phyloP scores from a whole-genome alignment of 2,888 invertebrate species.

The Callinectes sapidus region DNA sequence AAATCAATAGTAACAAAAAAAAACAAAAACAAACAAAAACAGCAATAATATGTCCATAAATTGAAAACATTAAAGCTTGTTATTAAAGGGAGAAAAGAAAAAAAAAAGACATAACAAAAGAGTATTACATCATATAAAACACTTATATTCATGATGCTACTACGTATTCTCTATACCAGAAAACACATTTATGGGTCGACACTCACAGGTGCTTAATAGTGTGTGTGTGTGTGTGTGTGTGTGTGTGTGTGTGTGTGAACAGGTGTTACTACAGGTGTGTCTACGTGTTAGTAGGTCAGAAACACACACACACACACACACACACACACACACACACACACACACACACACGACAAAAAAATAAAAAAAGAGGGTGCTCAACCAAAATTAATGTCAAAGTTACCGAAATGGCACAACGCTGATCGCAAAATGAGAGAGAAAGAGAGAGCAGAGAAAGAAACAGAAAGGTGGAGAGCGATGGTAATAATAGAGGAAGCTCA shows the following conservation, averaged over 20 bases:
- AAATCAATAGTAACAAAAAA: no score
- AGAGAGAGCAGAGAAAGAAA: neutral
- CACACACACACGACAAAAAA: neutral
- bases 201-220: neutral
- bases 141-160: neutral
- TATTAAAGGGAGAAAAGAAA: neutral
- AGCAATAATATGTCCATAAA: no score
- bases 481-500: neutral
- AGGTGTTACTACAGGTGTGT: slow-evolving; percentile 36
- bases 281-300: slow-evolving; percentile 3
- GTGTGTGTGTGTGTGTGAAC: slow-evolving; percentile 41
- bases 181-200: neutral
- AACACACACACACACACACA: slow-evolving; percentile 8
- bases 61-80: neutral
- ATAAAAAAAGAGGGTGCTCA: neutral
- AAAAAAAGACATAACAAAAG: neutral
- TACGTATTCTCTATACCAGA: no score
- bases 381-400: neutral
- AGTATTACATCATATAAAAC: neutral
- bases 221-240: neutral
- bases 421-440: neutral
- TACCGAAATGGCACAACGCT: neutral
- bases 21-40: no score
- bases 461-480: neutral
- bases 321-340: slow-evolving; percentile 22